phyloP scores from a whole-genome alignment of 2,888 invertebrate species.

The Troglohyphantes excavatus region DNA sequence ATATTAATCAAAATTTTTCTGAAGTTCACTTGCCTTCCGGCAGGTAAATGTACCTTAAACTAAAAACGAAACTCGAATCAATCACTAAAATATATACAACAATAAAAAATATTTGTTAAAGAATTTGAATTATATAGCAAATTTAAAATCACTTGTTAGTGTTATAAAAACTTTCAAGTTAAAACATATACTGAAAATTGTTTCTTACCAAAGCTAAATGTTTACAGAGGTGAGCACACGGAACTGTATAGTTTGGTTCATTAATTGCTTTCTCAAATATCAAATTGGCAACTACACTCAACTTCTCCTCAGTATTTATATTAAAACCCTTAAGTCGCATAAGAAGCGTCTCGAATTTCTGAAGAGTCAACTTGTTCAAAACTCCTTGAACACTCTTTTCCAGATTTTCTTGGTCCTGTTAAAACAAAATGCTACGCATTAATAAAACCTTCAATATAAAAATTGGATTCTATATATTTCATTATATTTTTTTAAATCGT shows the following conservation, averaged over 20 bases:
- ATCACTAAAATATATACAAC: too few species aligned
- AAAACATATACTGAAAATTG: too few species aligned
- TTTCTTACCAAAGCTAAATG: constrained; percentile 81
- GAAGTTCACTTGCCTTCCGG: constrained; percentile 85
- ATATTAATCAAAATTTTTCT: constrained; percentile 90
- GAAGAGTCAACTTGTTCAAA: constrained; percentile 96
- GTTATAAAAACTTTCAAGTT: too few species aligned
- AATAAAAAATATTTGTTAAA: too few species aligned
- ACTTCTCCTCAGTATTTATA: constrained; percentile 90
- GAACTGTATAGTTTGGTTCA: constrained; percentile 95
- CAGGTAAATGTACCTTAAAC: constrained; percentile 85
- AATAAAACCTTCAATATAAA: too few species aligned
- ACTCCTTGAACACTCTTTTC: constrained; percentile 93
- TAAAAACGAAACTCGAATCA: constrained; percentile 78
- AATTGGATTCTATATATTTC: too few species aligned
- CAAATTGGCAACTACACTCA: constrained; percentile 92
- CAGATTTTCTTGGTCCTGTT: constrained; percentile 85
- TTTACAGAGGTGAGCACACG: constrained; percentile 91
- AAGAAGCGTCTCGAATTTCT: constrained; percentile 93
- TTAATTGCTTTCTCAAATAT: constrained; percentile 98
- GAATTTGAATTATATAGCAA: too few species aligned
- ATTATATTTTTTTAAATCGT: too few species aligned
- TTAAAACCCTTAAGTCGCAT: constrained; percentile 89
- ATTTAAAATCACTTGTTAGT: too few species aligned
- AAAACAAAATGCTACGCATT: too few species aligned